phyloP scores from a whole-genome alignment of 2,113 vertebrate genomes.

The Columba janthina region DNA sequence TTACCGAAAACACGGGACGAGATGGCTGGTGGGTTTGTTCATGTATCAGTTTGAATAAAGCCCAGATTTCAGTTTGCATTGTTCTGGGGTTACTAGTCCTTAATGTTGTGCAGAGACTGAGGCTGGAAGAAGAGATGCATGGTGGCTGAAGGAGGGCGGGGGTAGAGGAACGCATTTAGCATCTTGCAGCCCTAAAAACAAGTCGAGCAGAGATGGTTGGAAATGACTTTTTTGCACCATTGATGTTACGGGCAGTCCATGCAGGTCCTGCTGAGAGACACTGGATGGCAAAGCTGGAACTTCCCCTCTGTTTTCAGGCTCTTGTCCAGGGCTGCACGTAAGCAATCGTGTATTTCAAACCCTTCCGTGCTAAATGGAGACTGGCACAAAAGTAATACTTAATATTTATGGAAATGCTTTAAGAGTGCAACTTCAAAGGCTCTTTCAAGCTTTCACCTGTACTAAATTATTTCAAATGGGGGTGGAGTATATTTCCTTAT shows the following conservation, averaged over 20 bases:
- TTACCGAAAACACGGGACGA: not conserved
- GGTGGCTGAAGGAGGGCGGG: accelerated
- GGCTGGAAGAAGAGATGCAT: not conserved
- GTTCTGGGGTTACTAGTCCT: not conserved
- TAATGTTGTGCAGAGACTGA: not conserved
- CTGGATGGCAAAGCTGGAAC: not conserved
- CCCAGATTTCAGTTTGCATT: not conserved
- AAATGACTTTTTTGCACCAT: not conserved
- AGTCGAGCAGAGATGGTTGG: not conserved
- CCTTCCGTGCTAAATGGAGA: not conserved
- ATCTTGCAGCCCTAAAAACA: not conserved
- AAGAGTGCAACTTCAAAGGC: not conserved
- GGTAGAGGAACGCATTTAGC: not conserved
- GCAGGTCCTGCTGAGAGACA: not conserved
- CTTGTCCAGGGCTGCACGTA: not conserved
- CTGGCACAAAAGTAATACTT: not conserved
- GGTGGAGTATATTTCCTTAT: not conserved
- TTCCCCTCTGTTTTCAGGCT: not conserved
- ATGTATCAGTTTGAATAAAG: not conserved
- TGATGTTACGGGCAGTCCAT: not conserved
- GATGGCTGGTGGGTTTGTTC: not conserved
- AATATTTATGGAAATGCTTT: not conserved
- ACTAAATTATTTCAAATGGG: not conserved
- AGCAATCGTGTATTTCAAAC: not conserved
- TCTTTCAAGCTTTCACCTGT: not conserved